These are phyloP conservation scores for Simalia tracyae DNA, from an alignment of 2,797 vertebrate species.

Conservation along the genomic window DNA sequence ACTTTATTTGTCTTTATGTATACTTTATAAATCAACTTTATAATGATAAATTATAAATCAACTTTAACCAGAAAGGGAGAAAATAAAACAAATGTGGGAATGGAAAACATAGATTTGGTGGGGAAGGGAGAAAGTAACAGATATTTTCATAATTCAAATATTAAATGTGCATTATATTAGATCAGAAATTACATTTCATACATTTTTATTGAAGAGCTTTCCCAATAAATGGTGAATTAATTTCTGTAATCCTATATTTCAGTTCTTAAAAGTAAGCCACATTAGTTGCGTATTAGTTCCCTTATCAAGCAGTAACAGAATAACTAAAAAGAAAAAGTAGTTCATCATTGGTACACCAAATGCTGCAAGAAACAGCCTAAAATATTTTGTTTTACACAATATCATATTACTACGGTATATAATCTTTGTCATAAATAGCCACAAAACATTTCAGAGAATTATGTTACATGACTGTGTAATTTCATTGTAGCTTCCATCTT, in stretches of 20 bases:
- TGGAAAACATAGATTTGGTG: background rate
- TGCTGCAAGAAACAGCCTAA: background rate
- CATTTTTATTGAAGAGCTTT: constrained; percentile 31
- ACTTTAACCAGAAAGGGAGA: background rate
- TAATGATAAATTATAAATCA: background rate
- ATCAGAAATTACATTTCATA: background rate
- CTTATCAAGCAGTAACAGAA: background rate
- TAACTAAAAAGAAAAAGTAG: background rate
- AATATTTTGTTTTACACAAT: background rate
- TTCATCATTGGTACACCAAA: background rate
- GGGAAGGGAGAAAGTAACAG: constrained; percentile 9
- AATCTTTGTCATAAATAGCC: background rate
- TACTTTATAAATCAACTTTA: background rate
- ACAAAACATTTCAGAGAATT: background rate
- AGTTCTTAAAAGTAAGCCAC: background rate
- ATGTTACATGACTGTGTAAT: background rate
- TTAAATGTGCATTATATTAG: constrained; percentile 25
- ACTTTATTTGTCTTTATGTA: background rate
- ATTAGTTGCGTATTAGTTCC: background rate
- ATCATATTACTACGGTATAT: background rate
- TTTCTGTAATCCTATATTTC: background rate
- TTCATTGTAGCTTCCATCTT: background rate
- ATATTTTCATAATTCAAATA: constrained; percentile 1
- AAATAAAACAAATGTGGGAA: constrained; percentile 11
- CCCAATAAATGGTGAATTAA: background rate